Evolutionary conservation across 2,888 invertebrate genomes (phyloP).

Genomic region (Poecilus cupreus): DNA sequence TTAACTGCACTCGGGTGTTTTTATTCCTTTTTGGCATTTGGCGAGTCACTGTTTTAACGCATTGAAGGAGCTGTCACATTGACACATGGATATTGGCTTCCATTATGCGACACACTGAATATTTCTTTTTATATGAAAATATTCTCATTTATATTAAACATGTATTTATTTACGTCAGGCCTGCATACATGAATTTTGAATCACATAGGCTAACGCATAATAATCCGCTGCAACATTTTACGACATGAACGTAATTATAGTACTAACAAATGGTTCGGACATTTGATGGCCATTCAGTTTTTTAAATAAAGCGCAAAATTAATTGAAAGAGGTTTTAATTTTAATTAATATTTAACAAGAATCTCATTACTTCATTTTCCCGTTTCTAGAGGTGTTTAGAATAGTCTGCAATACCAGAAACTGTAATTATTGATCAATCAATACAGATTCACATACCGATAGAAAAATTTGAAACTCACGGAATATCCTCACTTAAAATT

Average conservation of each 20-base stretch:
- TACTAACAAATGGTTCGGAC: constrained; percentile 2
- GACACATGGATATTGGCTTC: background rate
- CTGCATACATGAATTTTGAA: constrained; percentile 37
- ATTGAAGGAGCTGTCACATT: constrained; percentile 7
- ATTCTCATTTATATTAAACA: constrained; percentile 50
- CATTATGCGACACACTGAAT: background rate
- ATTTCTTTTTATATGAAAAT: constrained; percentile 52
- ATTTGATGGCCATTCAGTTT: background rate
- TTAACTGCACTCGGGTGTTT: background rate
- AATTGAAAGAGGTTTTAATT: background rate
- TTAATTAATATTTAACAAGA: constrained; percentile 34
- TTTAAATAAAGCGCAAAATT: background rate
- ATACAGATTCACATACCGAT: too few relatives aligned
- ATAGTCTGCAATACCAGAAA: too few relatives aligned
- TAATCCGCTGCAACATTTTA: background rate
- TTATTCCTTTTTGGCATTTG: background rate
- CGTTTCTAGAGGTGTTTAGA: too few relatives aligned
- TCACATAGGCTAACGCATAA: background rate
- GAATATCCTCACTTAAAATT: too few relatives aligned
- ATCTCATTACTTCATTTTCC: too few relatives aligned
- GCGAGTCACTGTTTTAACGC: constrained; percentile 1
- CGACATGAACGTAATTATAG: background rate
- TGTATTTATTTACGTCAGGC: constrained; percentile 9
- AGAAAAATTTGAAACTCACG: too few relatives aligned
- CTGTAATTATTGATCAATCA: too few relatives aligned